Percentiles rank a stretch among this genome's conserved stretches.
Conservation (phyloP, 2,113 vertebrate genomes). For the Brachyhypopomus gauderio region DNA sequence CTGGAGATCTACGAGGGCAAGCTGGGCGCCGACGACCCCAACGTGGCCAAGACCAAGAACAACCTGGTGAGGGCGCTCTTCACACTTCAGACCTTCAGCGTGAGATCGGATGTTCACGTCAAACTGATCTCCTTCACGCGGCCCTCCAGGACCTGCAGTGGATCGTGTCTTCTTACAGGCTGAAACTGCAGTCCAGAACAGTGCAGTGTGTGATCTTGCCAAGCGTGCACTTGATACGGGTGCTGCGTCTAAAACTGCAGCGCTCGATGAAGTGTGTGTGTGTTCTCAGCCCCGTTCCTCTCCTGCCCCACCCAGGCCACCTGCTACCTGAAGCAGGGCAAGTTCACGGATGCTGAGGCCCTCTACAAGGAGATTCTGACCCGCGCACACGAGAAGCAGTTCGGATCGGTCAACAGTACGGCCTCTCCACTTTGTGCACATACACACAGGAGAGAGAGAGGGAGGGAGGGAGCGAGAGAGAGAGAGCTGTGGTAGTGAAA, state of each 20-base stretch:
- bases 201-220: neutral
- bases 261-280: neutral
- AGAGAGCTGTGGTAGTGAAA: neutral
- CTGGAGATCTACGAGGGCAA: constrained; percentile 94
- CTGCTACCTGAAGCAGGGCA: constrained; percentile 89
- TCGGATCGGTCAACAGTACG: constrained; percentile 87
- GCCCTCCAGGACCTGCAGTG: too few species aligned
- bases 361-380: constrained; percentile 90
- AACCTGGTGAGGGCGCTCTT: constrained; percentile 82
- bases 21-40: constrained; percentile 92
- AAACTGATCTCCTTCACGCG: too few species aligned
- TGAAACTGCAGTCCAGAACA: too few species aligned
- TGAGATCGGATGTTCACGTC: too few species aligned
- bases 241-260: neutral
- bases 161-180: too few species aligned
- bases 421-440: neutral
- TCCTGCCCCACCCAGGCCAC: constrained; percentile 74
- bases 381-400: constrained; percentile 85
- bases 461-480: neutral
- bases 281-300: too few species aligned
- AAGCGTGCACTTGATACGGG: neutral
- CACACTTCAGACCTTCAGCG: neutral
- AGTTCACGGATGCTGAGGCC: constrained; percentile 84
- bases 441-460: neutral
- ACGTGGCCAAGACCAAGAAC: constrained; percentile 97